Percentiles rank a stretch among this genome's conserved stretches.
Conservation (phyloP, 2,797 vertebrate genomes). For the Lutjanus campechanus region DNA sequence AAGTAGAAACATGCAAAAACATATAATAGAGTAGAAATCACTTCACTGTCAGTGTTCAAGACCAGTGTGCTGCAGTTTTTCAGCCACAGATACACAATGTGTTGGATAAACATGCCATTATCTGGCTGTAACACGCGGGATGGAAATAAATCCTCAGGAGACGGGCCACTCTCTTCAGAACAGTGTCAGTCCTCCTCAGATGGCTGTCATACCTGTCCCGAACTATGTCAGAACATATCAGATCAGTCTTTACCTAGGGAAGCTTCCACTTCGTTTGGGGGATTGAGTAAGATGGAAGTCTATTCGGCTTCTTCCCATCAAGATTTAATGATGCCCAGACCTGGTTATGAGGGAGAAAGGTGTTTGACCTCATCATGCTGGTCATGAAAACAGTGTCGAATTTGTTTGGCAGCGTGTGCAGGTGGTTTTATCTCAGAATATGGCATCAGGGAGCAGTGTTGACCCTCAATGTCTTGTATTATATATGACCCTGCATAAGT, state of each 20-base stretch:
- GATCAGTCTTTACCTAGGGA: constrained; percentile 1
- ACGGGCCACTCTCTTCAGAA: neutral
- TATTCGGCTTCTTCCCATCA: constrained; percentile 2
- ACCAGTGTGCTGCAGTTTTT: neutral
- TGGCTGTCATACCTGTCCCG: constrained; percentile 17
- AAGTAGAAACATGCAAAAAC: neutral
- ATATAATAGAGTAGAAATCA: neutral
- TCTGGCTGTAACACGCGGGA: neutral
- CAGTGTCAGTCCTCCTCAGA: constrained; percentile 7
- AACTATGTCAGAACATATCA: constrained; percentile 36
- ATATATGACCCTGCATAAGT: neutral
- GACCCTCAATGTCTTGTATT: too few relatives aligned
- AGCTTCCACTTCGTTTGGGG: neutral
- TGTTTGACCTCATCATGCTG: neutral
- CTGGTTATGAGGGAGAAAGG: neutral
- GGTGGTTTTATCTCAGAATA: neutral
- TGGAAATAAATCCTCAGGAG: constrained; percentile 14
- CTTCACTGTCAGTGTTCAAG: neutral
- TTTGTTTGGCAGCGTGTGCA: neutral
- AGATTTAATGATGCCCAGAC: constrained; percentile 30
- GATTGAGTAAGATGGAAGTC: constrained; percentile 19
- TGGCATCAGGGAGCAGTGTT: neutral
- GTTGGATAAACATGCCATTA: constrained; percentile 19
- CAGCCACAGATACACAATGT: neutral
- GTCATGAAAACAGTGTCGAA: neutral